Base-by-base conservation (phyloP, 2,888 invertebrate species). In the Schrankia costaestrigalis region DNA sequence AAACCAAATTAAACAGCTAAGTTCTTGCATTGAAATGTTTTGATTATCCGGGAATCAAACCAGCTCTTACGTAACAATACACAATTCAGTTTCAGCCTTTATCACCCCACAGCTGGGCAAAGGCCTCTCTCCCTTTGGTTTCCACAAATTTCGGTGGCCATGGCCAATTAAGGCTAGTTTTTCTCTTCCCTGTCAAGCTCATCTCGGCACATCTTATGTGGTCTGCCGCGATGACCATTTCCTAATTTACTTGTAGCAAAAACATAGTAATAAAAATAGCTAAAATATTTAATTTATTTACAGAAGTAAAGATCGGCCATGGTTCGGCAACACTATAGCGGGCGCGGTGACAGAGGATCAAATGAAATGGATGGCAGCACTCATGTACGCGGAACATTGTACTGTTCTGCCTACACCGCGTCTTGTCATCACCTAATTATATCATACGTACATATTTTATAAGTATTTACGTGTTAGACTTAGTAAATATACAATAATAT, bases 251-350 rank as follows among this genome's bases (percentile, higher is more conserved):
- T 17, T 17, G 4, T 17, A 7, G 17, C 7, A 17, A 17, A 5
- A 17, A 17, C 7, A 5, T 7, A 17, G 17, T 4, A 5, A 17
- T 5, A 17, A 5, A 17, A 5, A 5, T 21, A 8, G 6, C 3
- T 9, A n/a, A n/a, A n/a, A 21, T 3, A 21, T 9, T 21, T 5
- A 3, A 8, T 25, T 25, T 25, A 7, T n/a, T 33, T 38, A 2
- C 64, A 93, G 94, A 71, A 92, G 91, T 31, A 94, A 93, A 66
- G 94, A 93, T 19, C 90, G 89, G 15, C 94, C 94, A 0, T 96
- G 90, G 84, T 95, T 96, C 71, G 96, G 97, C 0, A 91, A 92
- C 64, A 93, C 94, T 0, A 80, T 96, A 29, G 94, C 93, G 4
- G 96, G 95, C 52, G 90, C 90, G 10, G 93, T 93, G 27, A 92